phyloP scores from a whole-genome alignment of 1,140 invertebrate species.

The Bombus ignitus region DNA sequence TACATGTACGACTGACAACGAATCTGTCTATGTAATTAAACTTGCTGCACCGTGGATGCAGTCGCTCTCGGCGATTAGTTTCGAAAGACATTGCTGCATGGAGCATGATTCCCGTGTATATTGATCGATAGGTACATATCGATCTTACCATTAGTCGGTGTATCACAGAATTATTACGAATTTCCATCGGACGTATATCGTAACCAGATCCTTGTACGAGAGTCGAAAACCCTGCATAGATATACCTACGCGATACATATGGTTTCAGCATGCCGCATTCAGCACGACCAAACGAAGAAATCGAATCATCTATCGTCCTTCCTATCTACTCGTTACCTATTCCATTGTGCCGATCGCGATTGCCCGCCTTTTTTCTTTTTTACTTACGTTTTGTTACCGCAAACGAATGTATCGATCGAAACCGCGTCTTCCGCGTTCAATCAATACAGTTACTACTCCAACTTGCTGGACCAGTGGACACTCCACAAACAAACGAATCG shows the following conservation, averaged over 20 bases:
- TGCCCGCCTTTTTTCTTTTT: neutral
- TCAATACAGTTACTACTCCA: conserved; percentile 31
- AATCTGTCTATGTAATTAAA: neutral
- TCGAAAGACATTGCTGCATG: conserved; percentile 20
- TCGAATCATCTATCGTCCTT: conserved; percentile 11
- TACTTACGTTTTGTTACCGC: neutral
- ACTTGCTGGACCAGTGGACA: conserved; percentile 39
- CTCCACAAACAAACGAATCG: conserved; percentile 49
- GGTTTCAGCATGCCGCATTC: neutral
- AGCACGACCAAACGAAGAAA: conserved; percentile 15
- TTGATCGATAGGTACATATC: neutral
- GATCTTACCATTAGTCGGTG: conserved; percentile 34
- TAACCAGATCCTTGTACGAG: neutral
- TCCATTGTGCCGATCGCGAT: neutral
- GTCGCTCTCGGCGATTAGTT: conserved; percentile 8
- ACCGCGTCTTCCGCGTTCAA: conserved; percentile 24
- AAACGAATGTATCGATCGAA: conserved; percentile 1
- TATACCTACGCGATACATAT: neutral
- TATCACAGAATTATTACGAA: conserved; percentile 37
- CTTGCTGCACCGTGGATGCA: neutral
- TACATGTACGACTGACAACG: neutral
- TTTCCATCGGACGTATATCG: conserved; percentile 21
- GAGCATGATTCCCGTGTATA: neutral
- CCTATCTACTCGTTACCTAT: neutral
- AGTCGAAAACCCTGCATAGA: conserved; percentile 15